A percentile compares a stretch with the other conserved stretches of the same genome.
phyloP scores from a whole-genome alignment of 1,140 invertebrate genomes.

The Lysiphlebus fabarum region DNA sequence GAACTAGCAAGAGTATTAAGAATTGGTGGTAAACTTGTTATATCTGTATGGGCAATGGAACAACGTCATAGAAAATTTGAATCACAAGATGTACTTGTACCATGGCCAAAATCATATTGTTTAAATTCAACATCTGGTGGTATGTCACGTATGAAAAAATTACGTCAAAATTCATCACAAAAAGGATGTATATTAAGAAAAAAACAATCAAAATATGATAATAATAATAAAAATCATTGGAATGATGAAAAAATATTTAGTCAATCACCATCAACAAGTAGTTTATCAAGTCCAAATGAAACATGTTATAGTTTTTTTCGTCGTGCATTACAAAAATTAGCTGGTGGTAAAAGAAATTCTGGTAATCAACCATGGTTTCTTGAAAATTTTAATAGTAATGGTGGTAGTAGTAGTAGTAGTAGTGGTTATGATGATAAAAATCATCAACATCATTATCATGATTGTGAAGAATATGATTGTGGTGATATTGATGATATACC shows the following conservation, averaged over 20 bases:
- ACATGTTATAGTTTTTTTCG: slow-evolving; percentile 92
- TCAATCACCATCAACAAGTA: slow-evolving; percentile 74
- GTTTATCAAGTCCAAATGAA: slow-evolving; percentile 86
- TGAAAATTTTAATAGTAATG: slow-evolving; percentile 68
- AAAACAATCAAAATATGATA: slow-evolving; percentile 34
- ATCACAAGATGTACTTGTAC: slow-evolving; percentile 91
- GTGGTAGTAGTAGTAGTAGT: slow-evolving; percentile 23
- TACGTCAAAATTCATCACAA: slow-evolving; percentile 29
- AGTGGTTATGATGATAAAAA: slow-evolving; percentile 34
- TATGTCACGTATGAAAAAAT: slow-evolving; percentile 31
- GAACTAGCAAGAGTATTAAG: slow-evolving; percentile 84
- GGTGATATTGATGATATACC: slow-evolving; percentile 74
- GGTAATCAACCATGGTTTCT: slow-evolving; percentile 72
- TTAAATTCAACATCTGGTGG: slow-evolving; percentile 32
- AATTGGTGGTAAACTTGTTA: slow-evolving; percentile 87
- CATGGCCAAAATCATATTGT: slow-evolving; percentile 71
- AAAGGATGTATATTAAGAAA: slow-evolving; percentile 32
- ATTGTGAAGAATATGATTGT: slow-evolving; percentile 61
- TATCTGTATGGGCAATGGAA: slow-evolving; percentile 96
- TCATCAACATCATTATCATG: slow-evolving; percentile 53
- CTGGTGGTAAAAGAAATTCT: slow-evolving; percentile 64
- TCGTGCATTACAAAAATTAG: slow-evolving; percentile 74
- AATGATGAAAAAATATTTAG: slow-evolving; percentile 60
- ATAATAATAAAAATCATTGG: slow-evolving; percentile 58
- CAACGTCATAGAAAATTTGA: slow-evolving; percentile 86